Conservation (phyloP, 2,888 invertebrate species). For the Petrolisthes manimaculis region DNA sequence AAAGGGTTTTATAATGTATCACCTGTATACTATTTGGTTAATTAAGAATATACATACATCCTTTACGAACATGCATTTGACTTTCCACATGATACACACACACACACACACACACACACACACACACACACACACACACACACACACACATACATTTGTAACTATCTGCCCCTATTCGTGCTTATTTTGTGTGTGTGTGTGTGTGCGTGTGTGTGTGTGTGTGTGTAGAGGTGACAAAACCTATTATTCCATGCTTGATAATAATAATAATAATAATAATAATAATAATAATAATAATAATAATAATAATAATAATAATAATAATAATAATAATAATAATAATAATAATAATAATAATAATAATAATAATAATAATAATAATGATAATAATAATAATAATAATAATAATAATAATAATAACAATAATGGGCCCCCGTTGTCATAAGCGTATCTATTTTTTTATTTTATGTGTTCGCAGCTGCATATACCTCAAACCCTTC, state of each 20-base stretch:
- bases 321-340: neutral
- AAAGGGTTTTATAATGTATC: neutral
- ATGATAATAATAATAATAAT: neutral
- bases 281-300: neutral
- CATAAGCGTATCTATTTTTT: neutral
- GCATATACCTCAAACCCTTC: neutral
- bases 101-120: conserved; percentile 30
- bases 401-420: neutral
- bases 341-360: neutral
- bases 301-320: conserved; percentile 1
- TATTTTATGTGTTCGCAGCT: neutral
- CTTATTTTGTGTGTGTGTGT: neutral
- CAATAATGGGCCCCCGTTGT: neutral
- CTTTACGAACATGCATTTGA: neutral
- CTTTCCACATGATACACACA: neutral
- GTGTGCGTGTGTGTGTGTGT: neutral
- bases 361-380: neutral
- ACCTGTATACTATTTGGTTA: neutral
- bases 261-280: conserved; percentile 1
- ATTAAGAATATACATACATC: neutral
- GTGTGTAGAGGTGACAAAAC: neutral
- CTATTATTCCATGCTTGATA: neutral
- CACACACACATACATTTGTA: conserved; percentile 18
- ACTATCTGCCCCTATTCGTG: neutral
- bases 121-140: conserved; percentile 31